Base-by-base conservation (phyloP, 2,113 vertebrate species). In the Callipepla squamata region DNA sequence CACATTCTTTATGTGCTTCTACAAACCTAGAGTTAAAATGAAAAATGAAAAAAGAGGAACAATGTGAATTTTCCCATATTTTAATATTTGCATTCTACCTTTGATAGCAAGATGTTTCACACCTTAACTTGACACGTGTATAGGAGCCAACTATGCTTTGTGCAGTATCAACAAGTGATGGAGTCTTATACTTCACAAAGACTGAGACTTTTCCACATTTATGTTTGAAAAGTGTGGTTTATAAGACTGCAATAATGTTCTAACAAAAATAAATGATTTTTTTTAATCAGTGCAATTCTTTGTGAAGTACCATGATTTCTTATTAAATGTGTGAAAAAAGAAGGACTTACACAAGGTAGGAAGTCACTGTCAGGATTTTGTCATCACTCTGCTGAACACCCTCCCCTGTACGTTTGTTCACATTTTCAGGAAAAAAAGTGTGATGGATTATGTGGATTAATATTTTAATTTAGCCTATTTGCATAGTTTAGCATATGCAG, bases 41-140 rank as follows among this genome's bases (percentile, higher is more conserved):
- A 50, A 84, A 92, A 44, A n/a, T 4, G 9, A 3, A 63, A 70
- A 68, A 66, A 10, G 25, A 81, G 9, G 1, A 3, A 8, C 4
- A 42, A 48, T n/a, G 10, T 67, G 14, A 32, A n/a, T 87, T 69
- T 90, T 83, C 9, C 58, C 6, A 25, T n/a, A 8, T 69, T 69
- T 77, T 69, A 30, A 5, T 28, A 22, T 5, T 1, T 48, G 14
- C 16, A 34, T 26, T 18, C 11, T 11, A 61, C 1, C 1, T 25
- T 63, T 86, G 10, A 5, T 19, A 75, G 5, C 9, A 90, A 65
- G 22, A 28, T 14, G 3, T 88, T 90, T 84, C 66, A 72, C 20
- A 61, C 5, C 30, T 36, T 61, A 82, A 68, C 5, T 6, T 85
- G 26, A 38, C n/a, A 13, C 1, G 9, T 2, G 2, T 9, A 13